Evolutionary conservation across 1,140 invertebrate species (phyloP).

Genomic region (honey bee (Apis mellifera)): Amel_HAv3.1 CM009939.2:10911001-10911500

Average conservation of each 20-base stretch:
- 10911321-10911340: not conserved
- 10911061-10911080: slow-evolving; percentile 67
- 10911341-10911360: not conserved
- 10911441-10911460: not conserved
- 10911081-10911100: slow-evolving; percentile 91
- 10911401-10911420: slow-evolving; percentile 76
- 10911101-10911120: slow-evolving; percentile 95
- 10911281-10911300: too few species aligned
- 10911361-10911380: slow-evolving; percentile 76
- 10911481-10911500: not conserved
- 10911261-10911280: not conserved
- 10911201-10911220: too few species aligned
- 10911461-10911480: not conserved
- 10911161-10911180: not conserved
- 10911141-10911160: slow-evolving; percentile 63
- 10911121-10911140: slow-evolving; percentile 89
- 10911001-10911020: slow-evolving; percentile 42
- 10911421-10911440: slow-evolving; percentile 52
- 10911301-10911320: not conserved
- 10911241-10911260: not conserved
- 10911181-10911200: not conserved
- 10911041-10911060: slow-evolving; percentile 69
- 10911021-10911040: slow-evolving; percentile 54
- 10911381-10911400: slow-evolving; percentile 79
- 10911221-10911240: not conserved